A percentile compares a stretch with the other conserved stretches of the same genome.
phyloP scores from a whole-genome alignment of 2,113 vertebrate species.

The Scalopus aquaticus region DNA sequence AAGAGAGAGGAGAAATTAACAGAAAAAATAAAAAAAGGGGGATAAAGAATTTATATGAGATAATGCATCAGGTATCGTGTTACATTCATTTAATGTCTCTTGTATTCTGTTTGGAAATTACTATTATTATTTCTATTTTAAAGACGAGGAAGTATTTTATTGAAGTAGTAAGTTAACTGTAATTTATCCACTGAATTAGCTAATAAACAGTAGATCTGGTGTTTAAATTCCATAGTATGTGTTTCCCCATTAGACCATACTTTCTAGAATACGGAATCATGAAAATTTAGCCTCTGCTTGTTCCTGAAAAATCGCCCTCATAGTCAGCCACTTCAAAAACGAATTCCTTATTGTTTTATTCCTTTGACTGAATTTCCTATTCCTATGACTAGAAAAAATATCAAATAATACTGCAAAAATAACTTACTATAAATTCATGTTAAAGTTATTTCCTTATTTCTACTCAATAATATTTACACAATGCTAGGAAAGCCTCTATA shows the following conservation, averaged over 20 bases:
- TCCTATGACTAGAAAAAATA: background rate
- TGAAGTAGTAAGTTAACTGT: background rate
- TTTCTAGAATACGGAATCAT: constrained; percentile 2
- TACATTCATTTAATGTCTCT: background rate
- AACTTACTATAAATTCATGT: background rate
- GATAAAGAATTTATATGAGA: background rate
- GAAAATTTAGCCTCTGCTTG: background rate
- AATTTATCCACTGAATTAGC: background rate
- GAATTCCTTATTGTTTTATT: background rate
- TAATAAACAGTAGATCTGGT: background rate
- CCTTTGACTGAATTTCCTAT: background rate
- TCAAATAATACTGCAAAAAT: background rate
- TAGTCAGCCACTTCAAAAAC: background rate
- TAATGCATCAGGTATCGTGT: background rate
- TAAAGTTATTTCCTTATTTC: background rate
- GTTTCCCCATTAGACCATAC: background rate
- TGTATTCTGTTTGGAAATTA: background rate
- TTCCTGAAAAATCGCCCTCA: background rate
- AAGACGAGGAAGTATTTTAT: constrained; percentile 8
- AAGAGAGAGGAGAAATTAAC: background rate
- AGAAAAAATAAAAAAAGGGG: background rate
- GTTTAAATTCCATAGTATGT: background rate
- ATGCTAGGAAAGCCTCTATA: background rate
- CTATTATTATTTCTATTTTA: background rate
- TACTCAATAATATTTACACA: background rate